phyloP scores from a whole-genome alignment of 2,888 invertebrate species.

The Nineta flava region DNA sequence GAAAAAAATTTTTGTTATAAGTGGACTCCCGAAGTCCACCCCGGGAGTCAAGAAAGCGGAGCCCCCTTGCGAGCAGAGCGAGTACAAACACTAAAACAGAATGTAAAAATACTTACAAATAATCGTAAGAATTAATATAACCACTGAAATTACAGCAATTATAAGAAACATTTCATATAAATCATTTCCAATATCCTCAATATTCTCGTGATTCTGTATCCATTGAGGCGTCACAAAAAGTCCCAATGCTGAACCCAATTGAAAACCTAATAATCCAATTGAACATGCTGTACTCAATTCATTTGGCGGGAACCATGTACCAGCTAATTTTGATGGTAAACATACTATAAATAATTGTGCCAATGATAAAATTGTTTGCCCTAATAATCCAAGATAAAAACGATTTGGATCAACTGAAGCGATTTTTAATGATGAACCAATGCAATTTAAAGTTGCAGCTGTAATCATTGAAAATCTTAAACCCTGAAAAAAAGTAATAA shows the following conservation, averaged over 20 bases:
- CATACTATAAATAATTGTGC: constrained; percentile 50
- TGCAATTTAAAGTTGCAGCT: constrained; percentile 36
- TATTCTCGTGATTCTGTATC: too few species aligned
- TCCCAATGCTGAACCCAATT: constrained; percentile 53
- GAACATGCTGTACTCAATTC: constrained; percentile 54
- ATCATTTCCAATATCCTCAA: too few species aligned
- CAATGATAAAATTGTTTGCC: constrained; percentile 35
- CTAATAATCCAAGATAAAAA: constrained; percentile 43
- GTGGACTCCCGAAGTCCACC: too few species aligned
- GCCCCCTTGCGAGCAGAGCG: too few species aligned
- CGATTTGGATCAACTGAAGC: constrained; percentile 38
- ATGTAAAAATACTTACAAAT: too few species aligned
- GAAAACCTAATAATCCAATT: constrained; percentile 56
- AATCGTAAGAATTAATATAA: too few species aligned
- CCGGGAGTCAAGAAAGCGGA: too few species aligned
- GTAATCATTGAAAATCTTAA: constrained; percentile 32
- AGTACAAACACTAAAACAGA: too few species aligned
- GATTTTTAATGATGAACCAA: constrained; percentile 44
- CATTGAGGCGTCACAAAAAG: constrained; percentile 45
- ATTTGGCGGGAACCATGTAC: constrained; percentile 49
- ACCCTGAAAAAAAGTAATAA: constrained; percentile 29
- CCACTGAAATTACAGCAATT: too few species aligned
- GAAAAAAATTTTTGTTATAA: too few species aligned
- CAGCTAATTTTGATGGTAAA: constrained; percentile 49
- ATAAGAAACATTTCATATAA: too few species aligned